phyloP scores from a whole-genome alignment of 2,888 invertebrate genomes.

The Hesperia comma region DNA sequence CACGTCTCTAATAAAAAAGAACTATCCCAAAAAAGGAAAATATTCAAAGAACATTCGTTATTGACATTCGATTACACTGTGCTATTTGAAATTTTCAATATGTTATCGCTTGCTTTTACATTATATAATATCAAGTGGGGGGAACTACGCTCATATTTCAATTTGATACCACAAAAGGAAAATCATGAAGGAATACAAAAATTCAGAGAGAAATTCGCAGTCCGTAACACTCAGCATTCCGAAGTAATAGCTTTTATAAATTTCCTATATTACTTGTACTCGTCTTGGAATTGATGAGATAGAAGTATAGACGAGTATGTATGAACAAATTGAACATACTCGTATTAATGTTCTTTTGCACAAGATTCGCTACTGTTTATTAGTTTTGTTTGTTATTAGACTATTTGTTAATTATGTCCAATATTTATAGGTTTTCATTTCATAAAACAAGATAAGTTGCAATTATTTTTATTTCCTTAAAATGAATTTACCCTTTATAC shows the following conservation, averaged over 20 bases:
- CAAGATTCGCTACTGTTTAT: neutral
- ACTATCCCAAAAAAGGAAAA: neutral
- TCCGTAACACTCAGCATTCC: slow-evolving; percentile 61
- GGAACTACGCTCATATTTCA: slow-evolving; percentile 33
- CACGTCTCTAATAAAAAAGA: too few relatives aligned
- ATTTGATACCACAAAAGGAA: slow-evolving; percentile 36
- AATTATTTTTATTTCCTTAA: too few relatives aligned
- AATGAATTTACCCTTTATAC: too few relatives aligned
- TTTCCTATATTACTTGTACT: slow-evolving; percentile 60
- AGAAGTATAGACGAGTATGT: slow-evolving; percentile 20
- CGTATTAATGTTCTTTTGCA: neutral
- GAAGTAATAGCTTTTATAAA: slow-evolving; percentile 64
- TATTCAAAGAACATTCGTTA: neutral
- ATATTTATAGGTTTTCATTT: too few relatives aligned
- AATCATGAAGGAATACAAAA: slow-evolving; percentile 32
- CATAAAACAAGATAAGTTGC: too few relatives aligned
- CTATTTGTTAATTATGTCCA: too few relatives aligned
- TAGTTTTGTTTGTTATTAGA: too few relatives aligned
- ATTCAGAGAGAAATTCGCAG: slow-evolving; percentile 53
- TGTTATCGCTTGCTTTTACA: slow-evolving; percentile 20
- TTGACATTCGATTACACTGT: slow-evolving; percentile 10
- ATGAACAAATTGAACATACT: slow-evolving; percentile 11
- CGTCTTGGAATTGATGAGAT: slow-evolving; percentile 61
- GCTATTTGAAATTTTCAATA: slow-evolving; percentile 18
- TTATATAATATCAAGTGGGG: slow-evolving; percentile 16